A percentile compares a stretch with the other conserved stretches of the same genome.
Evolutionary conservation across 2,888 invertebrate genomes (phyloP).

Genomic region (Suillia variegata): DNA sequence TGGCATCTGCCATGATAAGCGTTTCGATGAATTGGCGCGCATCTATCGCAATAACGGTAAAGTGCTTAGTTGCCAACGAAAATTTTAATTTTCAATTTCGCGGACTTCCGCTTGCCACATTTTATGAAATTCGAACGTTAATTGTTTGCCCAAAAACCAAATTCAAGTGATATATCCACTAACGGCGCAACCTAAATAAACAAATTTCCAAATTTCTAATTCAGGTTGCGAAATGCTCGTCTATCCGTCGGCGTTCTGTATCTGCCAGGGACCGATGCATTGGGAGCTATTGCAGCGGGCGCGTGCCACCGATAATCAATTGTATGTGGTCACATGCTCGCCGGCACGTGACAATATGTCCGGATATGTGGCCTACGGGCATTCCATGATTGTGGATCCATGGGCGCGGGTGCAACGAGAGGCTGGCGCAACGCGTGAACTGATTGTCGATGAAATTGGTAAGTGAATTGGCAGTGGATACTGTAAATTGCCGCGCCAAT

Average conservation of each 20-base stretch:
- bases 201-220: slow-evolving; percentile 2
- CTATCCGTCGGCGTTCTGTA: slow-evolving; percentile 87
- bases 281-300: slow-evolving; percentile 85
- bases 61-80: too few relatives aligned
- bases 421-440: slow-evolving; percentile 73
- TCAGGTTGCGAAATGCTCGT: slow-evolving; percentile 82
- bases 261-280: slow-evolving; percentile 77
- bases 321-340: slow-evolving; percentile 83
- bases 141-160: background rate
- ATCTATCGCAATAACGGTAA: slow-evolving; percentile 69
- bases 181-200: background rate
- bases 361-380: slow-evolving; percentile 90
- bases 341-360: slow-evolving; percentile 78
- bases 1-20: slow-evolving; percentile 94
- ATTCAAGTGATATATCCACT: background rate
- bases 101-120: background rate
- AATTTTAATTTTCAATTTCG: background rate
- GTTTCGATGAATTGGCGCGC: slow-evolving; percentile 88
- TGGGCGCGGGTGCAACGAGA: slow-evolving; percentile 71
- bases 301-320: slow-evolving; percentile 87
- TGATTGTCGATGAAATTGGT: slow-evolving; percentile 80
- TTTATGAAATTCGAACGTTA: background rate
- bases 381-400: slow-evolving; percentile 84
- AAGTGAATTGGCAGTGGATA: slow-evolving; percentile 32
- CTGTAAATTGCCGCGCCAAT: background rate